phyloP scores from a whole-genome alignment of 2,888 invertebrate genomes.

The Copidosoma aretas region DNA sequence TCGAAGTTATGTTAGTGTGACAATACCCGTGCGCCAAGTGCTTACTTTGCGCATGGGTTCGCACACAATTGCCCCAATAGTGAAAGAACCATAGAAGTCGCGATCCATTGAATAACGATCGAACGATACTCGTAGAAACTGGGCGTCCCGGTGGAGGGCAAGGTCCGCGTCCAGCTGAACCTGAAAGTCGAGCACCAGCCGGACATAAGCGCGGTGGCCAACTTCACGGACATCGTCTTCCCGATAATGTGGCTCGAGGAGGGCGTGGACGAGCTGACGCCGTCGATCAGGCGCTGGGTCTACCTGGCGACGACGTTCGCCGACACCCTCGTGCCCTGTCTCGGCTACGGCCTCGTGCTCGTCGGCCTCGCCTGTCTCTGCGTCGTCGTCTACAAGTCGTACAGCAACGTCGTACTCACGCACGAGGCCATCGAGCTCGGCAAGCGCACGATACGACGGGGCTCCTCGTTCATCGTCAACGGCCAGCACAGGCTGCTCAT shows the following conservation, averaged over 20 bases:
- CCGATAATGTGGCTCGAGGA: conserved; percentile 92
- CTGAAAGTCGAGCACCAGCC: conserved; percentile 78
- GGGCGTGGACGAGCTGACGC: conserved; percentile 81
- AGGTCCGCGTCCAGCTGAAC: conserved; percentile 82
- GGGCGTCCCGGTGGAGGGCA: conserved; percentile 83
- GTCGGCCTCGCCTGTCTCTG: conserved; percentile 72
- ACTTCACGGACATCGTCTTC: conserved; percentile 81
- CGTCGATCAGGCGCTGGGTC: conserved; percentile 81
- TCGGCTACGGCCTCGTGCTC: conserved; percentile 76
- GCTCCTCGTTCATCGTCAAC: conserved; percentile 69
- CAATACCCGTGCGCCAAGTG: no score
- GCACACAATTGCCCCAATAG: background rate
- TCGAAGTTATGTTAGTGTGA: no score
- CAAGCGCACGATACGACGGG: conserved; percentile 73
- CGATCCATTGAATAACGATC: background rate
- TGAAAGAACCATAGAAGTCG: background rate
- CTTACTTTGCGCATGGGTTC: no score
- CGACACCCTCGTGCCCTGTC: conserved; percentile 73
- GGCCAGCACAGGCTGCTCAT: conserved; percentile 69
- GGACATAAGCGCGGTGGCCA: conserved; percentile 74
- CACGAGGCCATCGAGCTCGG: conserved; percentile 82
- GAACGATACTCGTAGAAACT: conserved; percentile 70
- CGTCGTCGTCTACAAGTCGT: conserved; percentile 74
- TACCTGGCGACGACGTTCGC: conserved; percentile 81
- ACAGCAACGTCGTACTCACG: conserved; percentile 76